Base-by-base conservation (phyloP, 2,888 invertebrate genomes). In the Bembecia ichneumoniformis region DNA sequence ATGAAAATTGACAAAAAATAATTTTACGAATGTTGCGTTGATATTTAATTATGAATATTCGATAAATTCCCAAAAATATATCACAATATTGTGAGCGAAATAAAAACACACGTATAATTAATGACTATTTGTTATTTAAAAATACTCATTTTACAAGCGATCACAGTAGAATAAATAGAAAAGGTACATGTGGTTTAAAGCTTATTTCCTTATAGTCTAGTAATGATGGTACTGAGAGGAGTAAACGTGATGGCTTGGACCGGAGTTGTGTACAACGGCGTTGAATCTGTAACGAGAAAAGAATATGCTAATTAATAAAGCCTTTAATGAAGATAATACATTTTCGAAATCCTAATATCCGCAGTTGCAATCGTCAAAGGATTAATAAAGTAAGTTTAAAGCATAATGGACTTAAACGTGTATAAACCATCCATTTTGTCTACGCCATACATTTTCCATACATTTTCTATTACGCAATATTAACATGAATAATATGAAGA, bases 201-300 rank as follows among this genome's bases (percentile, higher is more conserved):
- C 50, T 53, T 54, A 48, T 49, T 52, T 57, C 43, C 50, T 52
- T 49, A n/a, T n/a, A 55, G 63, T 68, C 64, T 71, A 82, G 62
- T 82, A 77, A 52, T 77, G 74, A 53, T 83, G 82, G 54, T 78
- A 68, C 50, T 83, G 83, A 48, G 83, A 78, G 0, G 80, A 76
- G 67, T 83, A 82, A 14, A 78, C 68, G 59, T 84, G 82, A 50
- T 83, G 84, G 68, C 79, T 83, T 58, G 84, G 83, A 1, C 84
- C 86, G 51, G 86, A 84, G 74, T 84, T 86, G 56, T 87, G 81
- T 34, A 87, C 86, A 49, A 87, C 77, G 44, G 87, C 86, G 73
- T 87, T 86, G 74, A 87, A 87, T 62, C 87, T 87, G 78, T 17
- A 81, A 82, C 16, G 55, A 65, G 59, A 63, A 28, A 28, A 7